A percentile compares a stretch with the other conserved stretches of the same genome.
Evolutionary conservation across 2,888 invertebrate species (phyloP).

Genomic region (Netelia virgata): DNA sequence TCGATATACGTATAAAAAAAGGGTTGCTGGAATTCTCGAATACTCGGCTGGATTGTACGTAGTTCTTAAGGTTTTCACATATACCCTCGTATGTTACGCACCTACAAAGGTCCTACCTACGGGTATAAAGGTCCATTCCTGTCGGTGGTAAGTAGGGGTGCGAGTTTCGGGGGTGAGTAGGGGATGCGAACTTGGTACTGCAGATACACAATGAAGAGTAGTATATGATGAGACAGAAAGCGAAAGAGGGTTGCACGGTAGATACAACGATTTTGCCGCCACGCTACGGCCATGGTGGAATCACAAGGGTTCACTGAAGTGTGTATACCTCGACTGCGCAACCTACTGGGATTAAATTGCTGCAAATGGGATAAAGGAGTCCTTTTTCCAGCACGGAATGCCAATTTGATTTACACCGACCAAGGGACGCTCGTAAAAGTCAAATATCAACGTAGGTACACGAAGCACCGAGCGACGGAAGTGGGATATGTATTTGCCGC

Average conservation of each 20-base stretch:
- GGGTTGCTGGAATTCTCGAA: too few relatives aligned
- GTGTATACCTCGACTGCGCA: slow-evolving; percentile 48
- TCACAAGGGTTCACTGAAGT: slow-evolving; percentile 48
- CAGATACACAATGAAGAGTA: background rate
- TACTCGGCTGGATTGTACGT: too few relatives aligned
- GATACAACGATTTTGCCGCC: slow-evolving; percentile 19
- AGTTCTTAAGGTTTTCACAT: too few relatives aligned
- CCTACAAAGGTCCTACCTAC: too few relatives aligned
- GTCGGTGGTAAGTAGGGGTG: background rate
- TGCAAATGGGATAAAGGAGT: slow-evolving; percentile 80
- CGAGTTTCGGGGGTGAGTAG: background rate
- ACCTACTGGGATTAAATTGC: slow-evolving; percentile 79
- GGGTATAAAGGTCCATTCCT: background rate
- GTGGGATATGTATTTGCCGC: slow-evolving; percentile 33
- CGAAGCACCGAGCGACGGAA: slow-evolving; percentile 25
- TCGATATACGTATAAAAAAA: too few relatives aligned
- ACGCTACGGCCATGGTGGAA: slow-evolving; percentile 14
- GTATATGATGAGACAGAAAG: background rate
- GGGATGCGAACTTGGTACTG: background rate
- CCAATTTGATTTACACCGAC: slow-evolving; percentile 79
- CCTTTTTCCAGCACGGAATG: slow-evolving; percentile 77
- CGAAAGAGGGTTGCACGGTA: background rate
- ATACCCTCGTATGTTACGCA: too few relatives aligned
- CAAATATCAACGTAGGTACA: slow-evolving; percentile 64
- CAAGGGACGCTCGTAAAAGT: slow-evolving; percentile 74